phyloP scores from a whole-genome alignment of 2,797 vertebrate genomes.

The Melopsittacus undulatus region DNA sequence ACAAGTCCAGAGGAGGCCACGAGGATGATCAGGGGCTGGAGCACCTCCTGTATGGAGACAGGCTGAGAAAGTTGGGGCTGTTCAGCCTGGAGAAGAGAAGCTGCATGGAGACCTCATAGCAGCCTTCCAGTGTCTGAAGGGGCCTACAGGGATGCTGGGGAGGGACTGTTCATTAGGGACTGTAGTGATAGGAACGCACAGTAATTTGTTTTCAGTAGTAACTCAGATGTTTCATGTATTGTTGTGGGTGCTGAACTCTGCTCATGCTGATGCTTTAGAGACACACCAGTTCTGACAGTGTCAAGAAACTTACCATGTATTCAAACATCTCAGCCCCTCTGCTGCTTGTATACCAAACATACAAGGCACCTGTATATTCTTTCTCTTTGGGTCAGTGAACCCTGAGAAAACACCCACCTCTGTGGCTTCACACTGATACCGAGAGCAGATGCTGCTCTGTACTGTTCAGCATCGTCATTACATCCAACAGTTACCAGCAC shows the following conservation, averaged over 20 bases:
- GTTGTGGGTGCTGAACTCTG: neutral
- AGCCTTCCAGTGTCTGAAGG: no score
- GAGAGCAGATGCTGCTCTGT: neutral
- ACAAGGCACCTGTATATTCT: neutral
- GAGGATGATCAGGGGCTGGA: no score
- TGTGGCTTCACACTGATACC: neutral
- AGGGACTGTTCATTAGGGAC: no score
- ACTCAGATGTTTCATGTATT: neutral
- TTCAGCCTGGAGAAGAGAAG: no score
- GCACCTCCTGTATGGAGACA: no score
- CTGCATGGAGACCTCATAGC: no score
- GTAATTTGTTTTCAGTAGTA: neutral
- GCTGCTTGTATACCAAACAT: neutral
- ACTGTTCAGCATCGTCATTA: fast-evolving
- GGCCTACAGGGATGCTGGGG: no score
- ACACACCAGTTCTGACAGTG: neutral
- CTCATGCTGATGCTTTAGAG: neutral
- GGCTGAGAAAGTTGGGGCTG: no score
- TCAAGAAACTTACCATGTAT: neutral
- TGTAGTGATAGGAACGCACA: no score
- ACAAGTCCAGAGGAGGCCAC: no score
- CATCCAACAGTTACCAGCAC: neutral
- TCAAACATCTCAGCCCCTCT: neutral
- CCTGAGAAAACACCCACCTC: neutral
- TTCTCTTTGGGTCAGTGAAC: neutral